These are phyloP conservation scores for Gila robusta DNA, from an alignment of 2,797 vertebrate species.

Conservation along the genomic window DNA sequence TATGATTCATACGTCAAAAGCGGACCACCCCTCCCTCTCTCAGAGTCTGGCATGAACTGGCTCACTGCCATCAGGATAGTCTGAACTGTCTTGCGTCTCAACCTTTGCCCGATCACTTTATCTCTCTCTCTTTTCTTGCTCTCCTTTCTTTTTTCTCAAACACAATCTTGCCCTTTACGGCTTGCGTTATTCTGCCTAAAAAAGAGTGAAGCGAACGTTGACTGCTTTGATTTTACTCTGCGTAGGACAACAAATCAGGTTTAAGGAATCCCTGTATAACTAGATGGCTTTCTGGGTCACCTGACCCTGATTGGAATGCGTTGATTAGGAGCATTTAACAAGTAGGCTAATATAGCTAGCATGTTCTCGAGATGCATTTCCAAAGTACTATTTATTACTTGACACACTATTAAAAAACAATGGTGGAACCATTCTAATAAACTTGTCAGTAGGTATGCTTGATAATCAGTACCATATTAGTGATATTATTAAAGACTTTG, in stretches of 20 bases:
- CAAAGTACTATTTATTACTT: neutral
- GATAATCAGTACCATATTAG: neutral
- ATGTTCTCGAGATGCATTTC: neutral
- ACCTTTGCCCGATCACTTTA: constrained; percentile 51
- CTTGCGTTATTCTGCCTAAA: neutral
- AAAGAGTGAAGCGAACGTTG: neutral
- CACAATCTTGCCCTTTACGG: neutral
- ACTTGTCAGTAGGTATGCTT: neutral
- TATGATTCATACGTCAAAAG: constrained; percentile 17
- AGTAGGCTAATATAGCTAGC: neutral
- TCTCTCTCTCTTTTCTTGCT: constrained; percentile 13
- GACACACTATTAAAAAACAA: neutral
- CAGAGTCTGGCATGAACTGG: constrained; percentile 8
- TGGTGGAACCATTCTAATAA: neutral
- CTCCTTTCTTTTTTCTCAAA: neutral
- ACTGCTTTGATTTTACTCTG: constrained; percentile 12
- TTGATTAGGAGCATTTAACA: neutral
- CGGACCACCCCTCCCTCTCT: constrained; percentile 1
- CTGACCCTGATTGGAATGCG: neutral
- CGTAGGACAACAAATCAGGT: neutral
- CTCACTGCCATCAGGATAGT: constrained; percentile 10
- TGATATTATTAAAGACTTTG: neutral
- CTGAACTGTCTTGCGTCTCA: constrained; percentile 66
- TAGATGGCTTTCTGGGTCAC: neutral
- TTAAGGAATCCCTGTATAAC: constrained; percentile 5